Evolutionary conservation across 2,113 vertebrate genomes (phyloP), one percentile per base, ranked within the genome.

Genomic region (Glaucomys volans): DNA sequence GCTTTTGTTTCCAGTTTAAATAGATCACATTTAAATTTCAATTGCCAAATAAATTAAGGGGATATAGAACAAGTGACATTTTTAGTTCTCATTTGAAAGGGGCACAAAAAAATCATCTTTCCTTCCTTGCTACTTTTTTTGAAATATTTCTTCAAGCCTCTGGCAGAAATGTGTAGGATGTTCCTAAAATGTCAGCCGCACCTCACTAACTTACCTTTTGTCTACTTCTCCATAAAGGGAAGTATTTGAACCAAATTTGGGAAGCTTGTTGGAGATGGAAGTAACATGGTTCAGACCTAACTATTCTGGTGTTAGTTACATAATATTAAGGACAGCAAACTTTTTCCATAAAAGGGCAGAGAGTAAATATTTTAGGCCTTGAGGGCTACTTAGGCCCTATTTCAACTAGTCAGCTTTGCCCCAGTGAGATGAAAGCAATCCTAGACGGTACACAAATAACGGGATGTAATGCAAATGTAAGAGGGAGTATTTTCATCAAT

Each of bases 21-120:
- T 54, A 75, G 47, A 66, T 3, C 50, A 47, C 0, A 80, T 17
- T 64, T 28, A 83, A 92, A 71, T 9, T 3, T 47, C 59, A 94
- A 74, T 47, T 83, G 37, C 6, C 14, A 92, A 87, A 95, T 62
- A 86, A 86, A 32, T 11, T 64, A 52, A 90, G 17, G 4, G 57
- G 13, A 35, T 80, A 50, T 37, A 20, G 4, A 87, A 59, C 1
- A 74, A 71, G 11, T 12, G 28, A 13, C 0, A 24, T n/a, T 83
- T 89, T 83, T 72, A 64, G 69, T 37, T 90, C 89, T 85, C 17
- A 66, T 44, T 26, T 52, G 8, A 95, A 94, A 93, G 28, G 14
- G 5, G 12, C 13, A 10, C 40, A 35, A 86, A 75, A 52, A 95
- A 75, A 88, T 16, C 5, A 2, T 2, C 28, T 42, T 14, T 72